Evolutionary conservation across 2,113 vertebrate species (phyloP), one percentile per base, ranked within the genome.

Genomic region (Sprattus sprattus): DNA sequence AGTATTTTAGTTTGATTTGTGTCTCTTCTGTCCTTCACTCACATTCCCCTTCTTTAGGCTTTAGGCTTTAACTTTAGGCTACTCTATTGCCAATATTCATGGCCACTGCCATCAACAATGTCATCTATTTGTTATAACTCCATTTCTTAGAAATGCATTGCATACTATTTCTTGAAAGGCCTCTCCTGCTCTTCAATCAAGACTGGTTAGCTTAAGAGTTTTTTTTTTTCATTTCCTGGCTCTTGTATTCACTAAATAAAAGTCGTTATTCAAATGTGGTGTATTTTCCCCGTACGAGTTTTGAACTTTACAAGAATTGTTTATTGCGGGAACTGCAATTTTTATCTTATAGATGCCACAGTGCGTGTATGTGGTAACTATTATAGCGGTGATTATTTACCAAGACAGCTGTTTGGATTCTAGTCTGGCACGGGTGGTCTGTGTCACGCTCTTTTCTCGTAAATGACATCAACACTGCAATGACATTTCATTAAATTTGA

Each of bases 281-380:
- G 28, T 3, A 78, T 78, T 78, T 78, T 78, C 71, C 71, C 10
- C 16, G 1, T 39, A 32, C 8, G 71, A 44, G 25, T 78, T 78
- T 78, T 39, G 15, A 78, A 78, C 71, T 78, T 78, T 78, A 78
- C 71, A 78, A 78, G 71, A 78, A 28, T 44, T 28, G 16, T 78
- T 78, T 78, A 78, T 78, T 78, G 28, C 67, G 67, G 32, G 11
- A 32, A 75, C 28, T 39, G 25, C 71, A 39, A 15, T 78, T 78
- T 78, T 78, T 64, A 78, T 16, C 28, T 39, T 32, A 39, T 28
- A 67, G 71, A 78, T 44, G 32, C 71, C 71, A 78, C 71, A 78
- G 28, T 44, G 71, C 71, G 28, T 78, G 39, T 78, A 78, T 32
- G 25, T 11, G 71, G 13, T 11, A 39, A 32, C 5, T 28, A 32